Evolutionary conservation across 2,113 vertebrate genomes (phyloP).

Genomic region (Dipodomys stephensi): DNA sequence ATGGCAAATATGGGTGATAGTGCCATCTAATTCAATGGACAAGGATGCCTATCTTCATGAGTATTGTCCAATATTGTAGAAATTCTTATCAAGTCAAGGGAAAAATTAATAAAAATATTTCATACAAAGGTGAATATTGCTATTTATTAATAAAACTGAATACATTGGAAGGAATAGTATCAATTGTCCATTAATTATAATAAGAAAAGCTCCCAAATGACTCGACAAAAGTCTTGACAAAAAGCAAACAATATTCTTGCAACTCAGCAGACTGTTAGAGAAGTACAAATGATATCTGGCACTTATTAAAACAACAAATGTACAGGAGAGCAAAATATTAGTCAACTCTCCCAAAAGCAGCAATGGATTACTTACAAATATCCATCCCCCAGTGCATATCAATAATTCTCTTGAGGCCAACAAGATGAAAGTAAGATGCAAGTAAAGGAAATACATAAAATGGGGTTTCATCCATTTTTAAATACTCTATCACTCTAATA

Average conservation of each 20-base stretch:
- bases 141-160: neutral
- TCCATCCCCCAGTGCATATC: rapidly evolving
- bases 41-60: neutral
- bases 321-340: neutral
- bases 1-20: neutral
- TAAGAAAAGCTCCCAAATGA: neutral
- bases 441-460: neutral
- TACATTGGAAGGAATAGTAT: neutral
- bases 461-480: neutral
- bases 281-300: neutral
- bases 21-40: neutral
- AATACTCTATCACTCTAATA: neutral
- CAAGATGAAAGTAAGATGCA: neutral
- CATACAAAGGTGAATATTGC: neutral
- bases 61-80: neutral
- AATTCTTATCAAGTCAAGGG: neutral
- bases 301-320: neutral
- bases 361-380: neutral
- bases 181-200: neutral
- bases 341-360: neutral
- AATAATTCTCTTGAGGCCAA: neutral
- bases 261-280: neutral
- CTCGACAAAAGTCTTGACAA: neutral
- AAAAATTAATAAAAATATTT: neutral
- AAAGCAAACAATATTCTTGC: neutral